These are phyloP conservation scores for Latheticus oryzae DNA, from an alignment of 2,888 invertebrate genomes.

Conservation along the genomic window DNA sequence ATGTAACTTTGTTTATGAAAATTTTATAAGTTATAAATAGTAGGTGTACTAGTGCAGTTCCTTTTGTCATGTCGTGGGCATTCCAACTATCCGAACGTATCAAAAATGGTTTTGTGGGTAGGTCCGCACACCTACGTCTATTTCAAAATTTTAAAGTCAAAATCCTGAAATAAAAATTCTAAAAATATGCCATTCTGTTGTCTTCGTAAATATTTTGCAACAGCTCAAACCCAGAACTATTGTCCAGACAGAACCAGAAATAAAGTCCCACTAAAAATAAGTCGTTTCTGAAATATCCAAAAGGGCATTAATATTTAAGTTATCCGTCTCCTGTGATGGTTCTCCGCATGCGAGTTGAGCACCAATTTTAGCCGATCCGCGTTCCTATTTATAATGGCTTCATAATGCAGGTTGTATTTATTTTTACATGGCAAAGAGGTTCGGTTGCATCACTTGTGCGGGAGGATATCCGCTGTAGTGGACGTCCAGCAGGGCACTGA, in stretches of 20 bases:
- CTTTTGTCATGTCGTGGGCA: too few species aligned
- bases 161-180: constrained; percentile 33
- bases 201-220: constrained; percentile 22
- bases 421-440: constrained; percentile 29
- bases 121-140: constrained; percentile 31
- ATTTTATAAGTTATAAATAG: too few species aligned
- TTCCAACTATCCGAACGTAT: too few species aligned
- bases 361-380: constrained; percentile 28
- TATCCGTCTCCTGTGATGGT: neutral
- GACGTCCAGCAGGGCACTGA: constrained; percentile 43
- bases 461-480: constrained; percentile 34
- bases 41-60: too few species aligned
- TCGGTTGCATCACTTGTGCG: constrained; percentile 44
- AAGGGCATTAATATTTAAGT: too few species aligned
- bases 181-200: constrained; percentile 29
- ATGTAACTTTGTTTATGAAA: too few species aligned
- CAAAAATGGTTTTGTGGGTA: constrained; percentile 31
- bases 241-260: constrained; percentile 2
- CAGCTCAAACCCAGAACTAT: constrained; percentile 10
- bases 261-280: neutral
- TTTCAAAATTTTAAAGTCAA: constrained; percentile 27
- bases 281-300: too few species aligned
- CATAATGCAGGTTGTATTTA: constrained; percentile 49
- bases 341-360: constrained; percentile 9
- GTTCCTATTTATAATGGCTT: constrained; percentile 54